A percentile compares a stretch with the other conserved stretches of the same genome.
Evolutionary conservation across 2,113 vertebrate genomes (phyloP).

Genomic region (Phasianus colchicus): DNA sequence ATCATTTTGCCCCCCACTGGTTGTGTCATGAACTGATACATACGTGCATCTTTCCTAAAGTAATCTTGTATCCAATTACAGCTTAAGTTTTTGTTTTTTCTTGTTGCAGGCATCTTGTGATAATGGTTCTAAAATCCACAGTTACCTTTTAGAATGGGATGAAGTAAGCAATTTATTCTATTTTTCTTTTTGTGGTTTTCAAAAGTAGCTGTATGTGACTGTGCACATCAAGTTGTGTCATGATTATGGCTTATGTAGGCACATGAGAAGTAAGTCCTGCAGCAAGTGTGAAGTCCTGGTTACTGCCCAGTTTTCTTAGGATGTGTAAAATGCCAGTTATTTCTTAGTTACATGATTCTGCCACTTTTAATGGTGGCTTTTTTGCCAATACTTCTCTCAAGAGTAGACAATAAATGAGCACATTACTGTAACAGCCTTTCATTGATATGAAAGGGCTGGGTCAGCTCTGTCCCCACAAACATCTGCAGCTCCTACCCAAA

Average conservation of each 20-base stretch:
- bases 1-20: not conserved
- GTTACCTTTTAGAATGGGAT: conserved; percentile 95
- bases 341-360: not conserved
- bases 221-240: not conserved
- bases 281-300: not conserved
- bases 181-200: not conserved
- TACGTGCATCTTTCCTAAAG: not conserved
- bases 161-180: conserved; percentile 83
- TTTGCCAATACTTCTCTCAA: not conserved
- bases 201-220: not conserved
- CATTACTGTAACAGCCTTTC: not conserved
- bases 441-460: not conserved
- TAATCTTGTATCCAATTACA: not conserved
- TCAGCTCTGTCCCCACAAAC: accelerated
- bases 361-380: not conserved
- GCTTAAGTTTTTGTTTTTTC: conserved; percentile 56
- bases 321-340: not conserved
- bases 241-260: not conserved
- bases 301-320: not conserved
- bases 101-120: conserved; percentile 90
- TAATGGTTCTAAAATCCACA: conserved; percentile 97
- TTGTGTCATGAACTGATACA: not conserved
- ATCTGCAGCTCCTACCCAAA: not conserved
- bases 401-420: not conserved
- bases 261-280: not conserved